Evolutionary conservation across 2,888 invertebrate genomes (phyloP), one percentile per base, ranked within the genome.

Genomic region (Phaonia tiefii): DNA sequence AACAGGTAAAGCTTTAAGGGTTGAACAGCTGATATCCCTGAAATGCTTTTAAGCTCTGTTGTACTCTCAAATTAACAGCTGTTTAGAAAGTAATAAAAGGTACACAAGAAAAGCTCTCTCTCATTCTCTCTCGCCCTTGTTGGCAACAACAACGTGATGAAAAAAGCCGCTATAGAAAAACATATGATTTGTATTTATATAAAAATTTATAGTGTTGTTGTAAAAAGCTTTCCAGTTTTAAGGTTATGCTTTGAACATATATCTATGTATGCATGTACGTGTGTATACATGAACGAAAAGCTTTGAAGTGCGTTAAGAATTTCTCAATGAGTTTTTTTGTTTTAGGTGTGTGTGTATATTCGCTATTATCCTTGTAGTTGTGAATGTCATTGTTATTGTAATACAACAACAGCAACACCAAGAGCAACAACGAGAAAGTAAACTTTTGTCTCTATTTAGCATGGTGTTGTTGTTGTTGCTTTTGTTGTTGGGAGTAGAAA

Each of bases 131-230:
- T 31, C 44, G 4, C 11, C 2, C 13, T 11, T 44, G 22, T 54
- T 1, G 17, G 42, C 31, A 42, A 63, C 39, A 8, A 26, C 44
- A 37, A 65, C 44, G 44, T 42, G 37, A 42, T 20, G 51, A n/a
- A 71, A 79, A 79, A 67, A 51, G 63, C 75, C 71, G 66, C 49
- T 54, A 31, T 31, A 39, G 66, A 1, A 8, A 37, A 85, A 71
- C 88, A 88, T 86, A 85, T 88, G 88, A 81, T 86, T 86, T 85
- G 85, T 87, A 85, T 86, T 85, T 79, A 83, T 37, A 25, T n/a
- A n/a, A n/a, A n/a, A 31, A 58, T 54, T 54, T 60, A 20, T 65
- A 60, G n/a, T 25, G 13, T 58, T 54, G 15, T 75, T 69, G 20
- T 66, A 63, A 42, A n/a, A 54, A 25, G 42, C 37, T 39, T n/a